Evolutionary conservation across 2,113 vertebrate genomes (phyloP), one percentile per base, ranked within the genome.

Genomic region (Mormoops blainvillei): DNA sequence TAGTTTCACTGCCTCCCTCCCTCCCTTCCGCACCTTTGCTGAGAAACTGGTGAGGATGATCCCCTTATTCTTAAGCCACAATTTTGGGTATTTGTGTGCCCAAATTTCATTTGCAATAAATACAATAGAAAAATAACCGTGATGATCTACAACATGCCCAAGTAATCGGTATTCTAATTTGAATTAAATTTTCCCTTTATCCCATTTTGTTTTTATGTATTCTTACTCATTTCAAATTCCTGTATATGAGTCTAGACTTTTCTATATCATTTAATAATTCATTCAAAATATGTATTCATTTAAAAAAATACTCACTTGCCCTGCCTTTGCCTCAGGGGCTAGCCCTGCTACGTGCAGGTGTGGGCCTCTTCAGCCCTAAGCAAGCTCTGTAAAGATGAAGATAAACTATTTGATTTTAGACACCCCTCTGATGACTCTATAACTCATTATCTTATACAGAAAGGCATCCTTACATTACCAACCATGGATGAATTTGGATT

Each of bases 371-470:
- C 11, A 28, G 11, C 11, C 38, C 31, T 86, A n/a, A 67, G 77
- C 36, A 63, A 2, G 61, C 31, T 73, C 33, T 87, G 15, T 45
- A 93, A 92, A 28, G 82, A 43, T 11, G 4, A 2, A 43, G 48
- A 74, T 77, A 78, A 84, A 77, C 1, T 22, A 14, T 36, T 52
- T 86, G 22, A 94, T n/a, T 56, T 67, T 15, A 13, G 22, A 81
- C 38, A 81, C 41, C 6, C 3, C 22, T 78, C 54, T 54, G 58
- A 50, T 71, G 13, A 28, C 22, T 80, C 3, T 84, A 36, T 45
- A 83, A 74, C 28, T 15, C 63, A 88, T 78, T 38, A 82, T 96
- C 89, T 97, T 65, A 68, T 50, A 92, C 54, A 84, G 9, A 73
- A 74, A 89, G 15, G 0, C 8, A 80, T 56, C 31, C 4, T 11